A percentile compares a stretch with the other conserved stretches of the same genome.
Evolutionary conservation across 1,140 invertebrate genomes (phyloP).

Genomic region (Onthophagus taurus): DNA sequence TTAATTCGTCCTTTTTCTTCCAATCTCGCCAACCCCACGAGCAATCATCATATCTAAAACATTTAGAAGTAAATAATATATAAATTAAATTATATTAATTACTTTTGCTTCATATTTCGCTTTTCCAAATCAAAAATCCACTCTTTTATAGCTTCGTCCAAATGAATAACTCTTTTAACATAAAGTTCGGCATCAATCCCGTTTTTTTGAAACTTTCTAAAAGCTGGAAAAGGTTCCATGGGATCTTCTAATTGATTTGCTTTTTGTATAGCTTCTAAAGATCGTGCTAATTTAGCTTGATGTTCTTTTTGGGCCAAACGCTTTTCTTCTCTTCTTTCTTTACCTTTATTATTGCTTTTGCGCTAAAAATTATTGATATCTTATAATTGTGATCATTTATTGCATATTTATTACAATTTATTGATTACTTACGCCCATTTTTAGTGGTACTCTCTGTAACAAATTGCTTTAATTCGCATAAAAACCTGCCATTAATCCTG

Average conservation of each 20-base stretch:
- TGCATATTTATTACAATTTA: too few species aligned
- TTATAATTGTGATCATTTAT: too few species aligned
- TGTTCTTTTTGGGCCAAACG: slow-evolving; percentile 38
- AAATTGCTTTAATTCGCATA: too few species aligned
- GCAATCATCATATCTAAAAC: slow-evolving; percentile 56
- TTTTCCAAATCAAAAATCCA: slow-evolving; percentile 50
- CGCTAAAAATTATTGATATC: too few species aligned
- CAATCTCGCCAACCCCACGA: slow-evolving; percentile 65
- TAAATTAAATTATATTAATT: slow-evolving; percentile 16
- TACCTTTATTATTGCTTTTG: slow-evolving; percentile 33
- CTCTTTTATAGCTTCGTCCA: slow-evolving; percentile 32
- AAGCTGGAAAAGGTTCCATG: slow-evolving; percentile 37
- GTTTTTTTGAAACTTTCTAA: slow-evolving; percentile 36
- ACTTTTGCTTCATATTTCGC: slow-evolving; percentile 51
- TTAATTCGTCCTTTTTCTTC: slow-evolving; percentile 61
- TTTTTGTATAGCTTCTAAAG: slow-evolving; percentile 33
- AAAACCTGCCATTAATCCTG: too few species aligned
- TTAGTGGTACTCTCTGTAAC: too few species aligned
- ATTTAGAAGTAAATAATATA: not conserved
- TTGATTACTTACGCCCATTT: too few species aligned
- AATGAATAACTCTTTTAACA: slow-evolving; percentile 24
- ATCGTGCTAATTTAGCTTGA: slow-evolving; percentile 33
- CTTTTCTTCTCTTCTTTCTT: slow-evolving; percentile 40
- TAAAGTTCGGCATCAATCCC: slow-evolving; percentile 33
- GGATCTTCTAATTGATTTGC: slow-evolving; percentile 38